Conservation (phyloP, 2,797 vertebrate genomes). For the Phoxinus dragarum region DNA sequence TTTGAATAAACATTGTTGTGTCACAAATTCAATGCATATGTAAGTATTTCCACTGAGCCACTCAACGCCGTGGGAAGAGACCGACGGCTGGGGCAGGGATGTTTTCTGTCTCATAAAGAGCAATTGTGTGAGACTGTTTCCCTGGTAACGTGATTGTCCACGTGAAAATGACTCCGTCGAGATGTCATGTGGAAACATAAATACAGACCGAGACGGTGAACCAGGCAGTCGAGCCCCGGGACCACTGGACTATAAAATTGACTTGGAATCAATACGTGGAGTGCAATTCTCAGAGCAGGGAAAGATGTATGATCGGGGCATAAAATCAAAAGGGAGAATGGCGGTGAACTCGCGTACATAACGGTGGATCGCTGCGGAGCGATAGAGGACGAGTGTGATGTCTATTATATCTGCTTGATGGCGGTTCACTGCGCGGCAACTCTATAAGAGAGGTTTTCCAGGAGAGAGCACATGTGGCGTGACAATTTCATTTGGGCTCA, state of each 20-base stretch:
- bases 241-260: slow-evolving; percentile 75
- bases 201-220: slow-evolving; percentile 67
- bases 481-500: slow-evolving; percentile 12
- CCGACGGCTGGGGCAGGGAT: background rate
- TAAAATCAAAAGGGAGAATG: slow-evolving; percentile 55
- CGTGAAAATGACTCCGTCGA: slow-evolving; percentile 60
- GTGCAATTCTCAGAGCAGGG: slow-evolving; percentile 27
- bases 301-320: slow-evolving; percentile 57
- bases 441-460: slow-evolving; percentile 8
- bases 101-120: slow-evolving; percentile 61
- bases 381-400: background rate
- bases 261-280: slow-evolving; percentile 59
- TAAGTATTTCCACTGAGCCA: slow-evolving; percentile 23
- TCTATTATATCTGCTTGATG: slow-evolving; percentile 6
- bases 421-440: too few relatives aligned
- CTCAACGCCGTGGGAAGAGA: background rate
- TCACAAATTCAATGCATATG: slow-evolving; percentile 40
- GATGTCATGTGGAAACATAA: slow-evolving; percentile 69
- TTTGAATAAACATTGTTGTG: slow-evolving; percentile 41
- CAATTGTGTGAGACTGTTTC: slow-evolving; percentile 52
- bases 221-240: slow-evolving; percentile 54
- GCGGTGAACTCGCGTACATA: background rate
- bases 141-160: slow-evolving; percentile 60
- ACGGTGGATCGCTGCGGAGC: background rate
- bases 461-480: slow-evolving; percentile 10